Evolutionary conservation across 1,140 invertebrate genomes (phyloP), one percentile per base, ranked within the genome.

Genomic region (Chrysopa pallens): DNA sequence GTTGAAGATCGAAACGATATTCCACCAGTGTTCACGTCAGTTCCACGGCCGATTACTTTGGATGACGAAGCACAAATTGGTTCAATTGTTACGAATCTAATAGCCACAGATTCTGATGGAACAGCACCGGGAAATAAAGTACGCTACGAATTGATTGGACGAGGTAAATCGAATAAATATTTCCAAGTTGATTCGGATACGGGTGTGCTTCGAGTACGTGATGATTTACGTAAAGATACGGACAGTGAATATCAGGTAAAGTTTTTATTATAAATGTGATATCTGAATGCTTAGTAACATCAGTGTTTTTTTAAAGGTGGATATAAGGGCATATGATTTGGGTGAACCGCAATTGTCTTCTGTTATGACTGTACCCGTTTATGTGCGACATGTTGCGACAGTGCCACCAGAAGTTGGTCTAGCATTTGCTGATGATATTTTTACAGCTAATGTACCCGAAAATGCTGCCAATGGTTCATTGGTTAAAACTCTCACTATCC

Each of bases 181-280:
- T 91, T 92, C 64, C 76, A 84, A 46, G 80, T 92, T 6, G 84
- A 91, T 62, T 72, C 84, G 0, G 84, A 88, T 49, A 78, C 76
- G 0, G 87, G 86, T 0, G 70, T 77, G 2, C 57, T 91, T 8
- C 69, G 74, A 28, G 75, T 90, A 1, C 72, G 82, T 12, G 84
- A 88, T 60, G 83, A 89, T 57, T 55, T 91, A 27, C 70, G 80
- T 35, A 90, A 89, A 57, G 84, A 88, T 56, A 71, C 78, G 8
- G 78, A 84, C 53, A 84, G 76, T 15, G 84, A 90, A 63, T 90
- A 87, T 63, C 80, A 84, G 57, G 76, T 77, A 63, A 42, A 28
- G 11, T 31, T 44, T 46, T 29, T 38, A 14, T 12, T 28, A 12
- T 29, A 6, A 27, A 43, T 31, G 40, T 42, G 13, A 36, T 8